Evolutionary conservation across 2,888 invertebrate genomes (phyloP).

Genomic region (Subacronicta megacephala): DNA sequence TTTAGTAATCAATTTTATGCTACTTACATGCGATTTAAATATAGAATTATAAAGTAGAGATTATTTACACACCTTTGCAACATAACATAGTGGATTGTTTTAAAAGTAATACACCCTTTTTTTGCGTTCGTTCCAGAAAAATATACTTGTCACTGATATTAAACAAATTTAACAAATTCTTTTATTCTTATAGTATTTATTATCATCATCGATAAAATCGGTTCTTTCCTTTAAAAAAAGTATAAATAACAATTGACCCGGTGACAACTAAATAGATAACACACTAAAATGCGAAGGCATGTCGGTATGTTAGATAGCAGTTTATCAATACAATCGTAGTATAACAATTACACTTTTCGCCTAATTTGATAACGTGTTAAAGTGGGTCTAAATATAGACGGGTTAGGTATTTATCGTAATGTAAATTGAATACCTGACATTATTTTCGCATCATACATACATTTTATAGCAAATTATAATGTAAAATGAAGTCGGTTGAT

Average conservation of each 20-base stretch:
- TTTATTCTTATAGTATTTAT: slow-evolving; percentile 23
- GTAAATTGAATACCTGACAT: no score
- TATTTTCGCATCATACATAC: no score
- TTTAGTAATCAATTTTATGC: no score
- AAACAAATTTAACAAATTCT: slow-evolving; percentile 3
- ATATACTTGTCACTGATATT: slow-evolving; percentile 18
- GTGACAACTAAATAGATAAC: slow-evolving; percentile 31
- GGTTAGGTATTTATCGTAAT: neutral
- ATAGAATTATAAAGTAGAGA: no score
- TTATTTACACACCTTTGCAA: slow-evolving; percentile 26
- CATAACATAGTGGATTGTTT: slow-evolving; percentile 23
- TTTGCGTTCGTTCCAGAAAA: slow-evolving; percentile 12
- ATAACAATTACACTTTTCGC: slow-evolving; percentile 34
- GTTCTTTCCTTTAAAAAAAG: slow-evolving; percentile 22
- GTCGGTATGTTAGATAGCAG: neutral
- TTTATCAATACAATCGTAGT: slow-evolving; percentile 37
- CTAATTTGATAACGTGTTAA: slow-evolving; percentile 46
- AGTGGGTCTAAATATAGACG: slow-evolving; percentile 31
- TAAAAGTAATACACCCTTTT: neutral
- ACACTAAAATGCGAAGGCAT: slow-evolving; percentile 8
- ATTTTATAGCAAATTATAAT: no score
- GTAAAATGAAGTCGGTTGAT: no score
- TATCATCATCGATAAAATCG: slow-evolving; percentile 24
- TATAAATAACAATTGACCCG: slow-evolving; percentile 35
- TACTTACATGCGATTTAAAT: no score